phyloP scores from a whole-genome alignment of 2,888 invertebrate species.

The Hirtodrosophila alboralis region DNA sequence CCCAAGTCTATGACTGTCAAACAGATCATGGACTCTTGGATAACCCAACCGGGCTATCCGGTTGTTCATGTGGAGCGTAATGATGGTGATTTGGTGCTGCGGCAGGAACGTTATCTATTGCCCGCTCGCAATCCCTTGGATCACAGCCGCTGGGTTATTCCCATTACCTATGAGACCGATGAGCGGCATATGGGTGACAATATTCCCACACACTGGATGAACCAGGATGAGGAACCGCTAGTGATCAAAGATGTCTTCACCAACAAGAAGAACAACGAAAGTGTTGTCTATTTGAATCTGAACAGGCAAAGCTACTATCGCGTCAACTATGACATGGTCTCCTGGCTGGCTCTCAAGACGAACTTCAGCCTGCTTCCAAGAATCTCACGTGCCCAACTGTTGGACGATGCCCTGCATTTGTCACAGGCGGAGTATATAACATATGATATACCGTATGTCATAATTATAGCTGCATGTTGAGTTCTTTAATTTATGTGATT shows the following conservation, averaged over 20 bases:
- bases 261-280: constrained; percentile 68
- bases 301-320: constrained; percentile 87
- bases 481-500: background rate
- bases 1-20: constrained; percentile 85
- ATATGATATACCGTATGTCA: constrained; percentile 85
- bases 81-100: constrained; percentile 74
- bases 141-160: constrained; percentile 82
- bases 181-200: constrained; percentile 76
- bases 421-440: constrained; percentile 86
- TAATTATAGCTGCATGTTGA: background rate
- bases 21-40: constrained; percentile 89
- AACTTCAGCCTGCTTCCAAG: constrained; percentile 86
- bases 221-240: constrained; percentile 74
- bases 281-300: constrained; percentile 84
- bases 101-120: constrained; percentile 82
- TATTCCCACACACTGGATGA: constrained; percentile 83
- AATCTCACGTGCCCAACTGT: constrained; percentile 88
- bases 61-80: constrained; percentile 86
- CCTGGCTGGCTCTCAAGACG: constrained; percentile 86
- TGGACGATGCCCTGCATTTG: constrained; percentile 88
- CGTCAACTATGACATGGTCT: constrained; percentile 87
- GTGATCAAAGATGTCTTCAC: constrained; percentile 79
- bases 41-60: constrained; percentile 88
- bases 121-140: constrained; percentile 79
- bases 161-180: constrained; percentile 83